Percentiles rank a stretch among this genome's conserved stretches.
These are phyloP conservation scores for Plumapathes pennacea DNA, from an alignment of 92 coral and sea anemone species.

Conservation along the genomic window DNA sequence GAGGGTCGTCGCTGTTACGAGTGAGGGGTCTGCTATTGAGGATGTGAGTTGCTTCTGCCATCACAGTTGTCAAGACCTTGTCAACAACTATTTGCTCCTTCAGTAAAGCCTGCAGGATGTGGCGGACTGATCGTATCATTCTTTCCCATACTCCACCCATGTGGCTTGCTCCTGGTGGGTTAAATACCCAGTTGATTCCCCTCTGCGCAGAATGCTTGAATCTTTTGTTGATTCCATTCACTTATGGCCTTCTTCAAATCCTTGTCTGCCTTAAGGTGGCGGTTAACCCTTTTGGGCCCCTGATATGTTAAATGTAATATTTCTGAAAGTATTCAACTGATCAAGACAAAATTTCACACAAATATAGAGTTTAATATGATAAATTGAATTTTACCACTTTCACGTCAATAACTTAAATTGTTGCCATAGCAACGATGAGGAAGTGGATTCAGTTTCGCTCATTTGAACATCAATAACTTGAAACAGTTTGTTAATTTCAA, in stretches of 20 bases:
- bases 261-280: slow-evolving; percentile 46
- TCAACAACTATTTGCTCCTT: slow-evolving; percentile 45
- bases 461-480: too few relatives aligned
- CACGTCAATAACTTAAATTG: too few relatives aligned
- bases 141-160: slow-evolving; percentile 40
- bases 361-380: too few relatives aligned
- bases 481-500: too few relatives aligned
- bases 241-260: slow-evolving; percentile 20
- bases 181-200: slow-evolving; percentile 30
- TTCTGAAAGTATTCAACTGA: too few relatives aligned
- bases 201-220: slow-evolving; percentile 13
- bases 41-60: slow-evolving; percentile 31
- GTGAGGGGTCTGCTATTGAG: slow-evolving; percentile 48
- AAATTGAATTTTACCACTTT: too few relatives aligned
- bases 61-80: slow-evolving; percentile 35
- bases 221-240: slow-evolving; percentile 32
- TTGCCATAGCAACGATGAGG: too few relatives aligned
- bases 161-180: slow-evolving; percentile 41
- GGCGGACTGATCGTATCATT: slow-evolving; percentile 26
- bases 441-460: too few relatives aligned
- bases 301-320: too few relatives aligned
- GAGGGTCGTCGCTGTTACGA: slow-evolving; percentile 22
- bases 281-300: too few relatives aligned
- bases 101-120: slow-evolving; percentile 15
- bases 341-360: too few relatives aligned